Base-by-base conservation (phyloP, 2,888 invertebrate species). In the Epinotia demarniana region DNA sequence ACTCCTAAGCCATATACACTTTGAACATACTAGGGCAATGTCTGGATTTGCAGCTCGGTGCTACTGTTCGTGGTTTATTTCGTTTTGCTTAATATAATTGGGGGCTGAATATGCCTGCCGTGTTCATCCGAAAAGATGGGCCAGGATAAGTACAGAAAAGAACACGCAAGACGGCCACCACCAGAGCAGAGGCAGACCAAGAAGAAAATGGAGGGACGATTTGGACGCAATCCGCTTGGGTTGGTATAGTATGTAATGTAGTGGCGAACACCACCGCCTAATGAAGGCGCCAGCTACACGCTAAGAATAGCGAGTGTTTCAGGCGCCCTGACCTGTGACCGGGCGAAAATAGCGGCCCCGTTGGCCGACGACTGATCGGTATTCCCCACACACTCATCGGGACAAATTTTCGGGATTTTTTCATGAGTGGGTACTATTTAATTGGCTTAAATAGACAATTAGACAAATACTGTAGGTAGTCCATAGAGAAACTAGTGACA, bases 271-370 rank as follows among this genome's bases (percentile, higher is more conserved):
- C 16, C 0, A 23, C 4, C 19, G n/a, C 16, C 16, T 39, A 53
- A 53, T 64, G 19, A 27, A 49, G 64, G 53, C 53, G 53, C 67
- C 55, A 55, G 57, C 9, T 13, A 33, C 33, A 12, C 13, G 33
- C 33, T 55, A 58, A 43, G 39, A 58, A 68, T 68, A 68, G 23
- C 18, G 55, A 3, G 53, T 11, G 33, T 39, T 33, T 19, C 18
- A 55, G 13, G 67, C 55, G 18, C 43, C 43, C 3, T 68, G 68
- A 68, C 68, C 68, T 68, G 68, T 58, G 68, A 58, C 68, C 68
- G 58, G 23, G 23, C 68, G 43, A 23, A 68, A 58, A 68, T 58
- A 68, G 43, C 68, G 18, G n/a, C 43, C 62, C 68, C 68, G 43
- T 58, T 58, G 58, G 13, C 39, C 53, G 33, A 18, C 67, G 23